Percentiles rank a stretch among this genome's conserved stretches.
Conservation (phyloP, 2,888 invertebrate species). For the Rhagonycha fulva region DNA sequence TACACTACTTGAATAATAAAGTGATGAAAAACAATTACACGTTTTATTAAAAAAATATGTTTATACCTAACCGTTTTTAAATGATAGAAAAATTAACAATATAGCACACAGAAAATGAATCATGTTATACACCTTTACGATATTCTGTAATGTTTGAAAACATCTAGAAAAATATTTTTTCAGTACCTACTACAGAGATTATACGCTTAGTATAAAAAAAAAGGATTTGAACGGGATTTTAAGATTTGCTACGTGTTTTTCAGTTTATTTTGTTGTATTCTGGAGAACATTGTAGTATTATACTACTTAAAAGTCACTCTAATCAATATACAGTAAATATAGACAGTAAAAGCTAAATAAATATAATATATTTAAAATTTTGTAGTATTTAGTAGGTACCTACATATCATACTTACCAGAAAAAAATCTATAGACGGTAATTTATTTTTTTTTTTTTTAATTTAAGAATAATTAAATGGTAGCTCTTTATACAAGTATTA, state of each 20-base stretch:
- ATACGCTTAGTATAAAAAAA: conserved; percentile 20
- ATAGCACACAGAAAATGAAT: too few relatives aligned
- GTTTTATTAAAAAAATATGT: too few relatives aligned
- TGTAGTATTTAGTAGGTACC: too few relatives aligned
- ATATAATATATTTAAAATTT: neutral
- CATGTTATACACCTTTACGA: too few relatives aligned
- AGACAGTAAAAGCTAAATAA: neutral
- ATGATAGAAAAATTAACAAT: too few relatives aligned
- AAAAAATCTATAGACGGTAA: too few relatives aligned
- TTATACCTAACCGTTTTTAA: too few relatives aligned
- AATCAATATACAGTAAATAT: neutral
- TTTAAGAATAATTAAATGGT: neutral
- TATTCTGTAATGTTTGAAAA: too few relatives aligned
- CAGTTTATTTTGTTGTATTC: conserved; percentile 32
- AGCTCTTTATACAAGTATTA: neutral
- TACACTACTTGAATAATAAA: too few relatives aligned
- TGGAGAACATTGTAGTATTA: neutral
- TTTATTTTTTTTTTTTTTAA: too few relatives aligned
- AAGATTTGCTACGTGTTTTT: conserved; percentile 42
- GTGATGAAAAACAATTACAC: too few relatives aligned
- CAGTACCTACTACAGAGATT: neutral
- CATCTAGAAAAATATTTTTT: neutral
- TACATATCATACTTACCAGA: too few relatives aligned
- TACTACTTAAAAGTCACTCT: neutral
- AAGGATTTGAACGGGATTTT: conserved; percentile 44